Evolutionary conservation across 2,113 vertebrate genomes (phyloP), one percentile per base, ranked within the genome.

Genomic region (Calidris pygmaea): DNA sequence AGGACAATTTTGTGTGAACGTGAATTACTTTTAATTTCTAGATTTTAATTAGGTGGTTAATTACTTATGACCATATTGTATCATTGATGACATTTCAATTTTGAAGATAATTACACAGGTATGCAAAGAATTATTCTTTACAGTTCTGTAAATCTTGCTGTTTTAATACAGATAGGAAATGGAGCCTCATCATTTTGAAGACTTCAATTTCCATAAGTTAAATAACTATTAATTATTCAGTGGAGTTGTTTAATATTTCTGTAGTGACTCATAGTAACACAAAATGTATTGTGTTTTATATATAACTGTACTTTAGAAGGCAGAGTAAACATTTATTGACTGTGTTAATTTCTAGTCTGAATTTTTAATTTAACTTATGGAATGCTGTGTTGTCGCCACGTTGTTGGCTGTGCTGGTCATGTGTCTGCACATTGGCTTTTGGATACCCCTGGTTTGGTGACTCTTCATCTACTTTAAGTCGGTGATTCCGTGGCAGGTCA

Each of bases 31-130:
- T 93, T 93, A 95, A 97, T 95, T 98, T 97, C 87, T 97, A 86
- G 89, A 92, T 97, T 97, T 98, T 97, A 98, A 97, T 98, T 95
- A 97, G 81, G 78, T 94, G 96, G 93, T 96, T 98, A 97, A 98
- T 98, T 97, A 96, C 96, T 96, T 97, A 94, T 96, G 95, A 96
- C 95, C 89, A 94, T 91, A 94, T 96, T 96, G 96, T 95, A 89
- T 97, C 92, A 85, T 92, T 98, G 95, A 97, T 97, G 95, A 87
- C 96, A 96, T 96, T 97, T 98, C 93, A 92, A 55, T 97, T 97
- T 98, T 97, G 89, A 98, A 97, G 94, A 75, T 94, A 93, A 95
- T 97, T 97, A 96, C 92, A 88, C 59, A 82, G 85, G 43, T 83
- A 23, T 30, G 35, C 35, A 56, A 84, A 84, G 58, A 84, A 68